Percentiles rank a stretch among this genome's conserved stretches.
phyloP scores from a whole-genome alignment of 2,797 vertebrate species.

The Notolabrus celidotus region DNA sequence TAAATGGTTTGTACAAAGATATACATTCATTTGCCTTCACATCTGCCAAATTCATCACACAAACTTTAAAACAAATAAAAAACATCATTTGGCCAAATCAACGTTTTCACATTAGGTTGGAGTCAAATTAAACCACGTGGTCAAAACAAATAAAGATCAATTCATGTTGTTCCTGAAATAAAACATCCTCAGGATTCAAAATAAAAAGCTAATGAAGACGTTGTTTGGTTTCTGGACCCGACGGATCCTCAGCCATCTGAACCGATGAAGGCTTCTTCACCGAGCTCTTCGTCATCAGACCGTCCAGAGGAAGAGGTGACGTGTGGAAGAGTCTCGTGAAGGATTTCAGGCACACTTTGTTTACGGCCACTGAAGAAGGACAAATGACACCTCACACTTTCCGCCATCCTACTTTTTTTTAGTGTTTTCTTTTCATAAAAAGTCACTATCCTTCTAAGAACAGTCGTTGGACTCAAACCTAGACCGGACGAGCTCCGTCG shows the following conservation, averaged over 20 bases:
- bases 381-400: constrained; percentile 65
- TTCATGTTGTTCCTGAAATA: constrained; percentile 42
- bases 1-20: constrained; percentile 92
- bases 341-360: constrained; percentile 81
- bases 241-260: constrained; percentile 21
- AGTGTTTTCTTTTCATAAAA: constrained; percentile 77
- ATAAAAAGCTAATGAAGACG: constrained; percentile 24
- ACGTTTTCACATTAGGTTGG: constrained; percentile 70
- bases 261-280: constrained; percentile 65
- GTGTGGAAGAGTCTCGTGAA: constrained; percentile 59
- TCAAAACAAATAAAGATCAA: constrained; percentile 42
- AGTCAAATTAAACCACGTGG: constrained; percentile 53
- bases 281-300: constrained; percentile 51
- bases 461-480: constrained; percentile 58
- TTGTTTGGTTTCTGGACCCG: constrained; percentile 53
- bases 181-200: constrained; percentile 34
- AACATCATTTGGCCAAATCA: constrained; percentile 74
- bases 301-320: constrained; percentile 55
- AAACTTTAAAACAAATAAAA: constrained; percentile 64
- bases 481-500: constrained; percentile 47
- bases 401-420: constrained; percentile 70
- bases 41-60: constrained; percentile 81
- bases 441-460: constrained; percentile 65
- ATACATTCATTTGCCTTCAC: constrained; percentile 91
- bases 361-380: constrained; percentile 72